Conservation (phyloP, 2,113 vertebrate genomes). For the Rhegmatorhina hoffmannsi region DNA sequence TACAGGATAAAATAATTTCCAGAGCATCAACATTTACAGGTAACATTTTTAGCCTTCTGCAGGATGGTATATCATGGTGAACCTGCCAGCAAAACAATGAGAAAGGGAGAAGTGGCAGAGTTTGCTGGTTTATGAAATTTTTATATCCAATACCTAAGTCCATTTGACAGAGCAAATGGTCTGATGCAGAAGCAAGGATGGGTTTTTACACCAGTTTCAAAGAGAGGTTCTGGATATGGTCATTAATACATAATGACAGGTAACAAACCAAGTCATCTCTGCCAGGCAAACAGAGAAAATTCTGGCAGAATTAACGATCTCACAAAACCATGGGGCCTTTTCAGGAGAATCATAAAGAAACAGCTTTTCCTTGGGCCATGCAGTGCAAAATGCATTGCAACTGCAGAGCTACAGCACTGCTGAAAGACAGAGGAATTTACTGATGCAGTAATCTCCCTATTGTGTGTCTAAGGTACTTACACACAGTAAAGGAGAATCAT, state of each 20-base stretch:
- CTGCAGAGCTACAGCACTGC: neutral
- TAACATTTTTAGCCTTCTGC: neutral
- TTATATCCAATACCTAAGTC: fast-evolving
- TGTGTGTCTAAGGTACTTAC: neutral
- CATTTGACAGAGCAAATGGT: neutral
- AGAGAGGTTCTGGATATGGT: neutral
- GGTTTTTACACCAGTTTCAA: neutral
- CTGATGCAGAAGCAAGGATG: neutral
- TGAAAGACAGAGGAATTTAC: neutral
- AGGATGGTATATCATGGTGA: neutral
- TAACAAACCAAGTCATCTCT: neutral
- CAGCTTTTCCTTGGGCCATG: neutral
- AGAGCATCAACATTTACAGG: neutral
- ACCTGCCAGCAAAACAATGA: neutral
- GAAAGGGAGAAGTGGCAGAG: neutral
- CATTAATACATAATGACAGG: neutral
- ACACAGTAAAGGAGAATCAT: neutral
- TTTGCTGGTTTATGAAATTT: neutral
- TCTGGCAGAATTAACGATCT: neutral
- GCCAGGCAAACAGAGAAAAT: neutral
- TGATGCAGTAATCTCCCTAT: neutral
- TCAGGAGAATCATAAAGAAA: neutral
- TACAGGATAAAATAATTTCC: neutral
- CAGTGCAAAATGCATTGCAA: neutral
- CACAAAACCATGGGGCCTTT: neutral